Base-by-base conservation (phyloP, 2,888 invertebrate species). In the Lucinisca nassula region DNA sequence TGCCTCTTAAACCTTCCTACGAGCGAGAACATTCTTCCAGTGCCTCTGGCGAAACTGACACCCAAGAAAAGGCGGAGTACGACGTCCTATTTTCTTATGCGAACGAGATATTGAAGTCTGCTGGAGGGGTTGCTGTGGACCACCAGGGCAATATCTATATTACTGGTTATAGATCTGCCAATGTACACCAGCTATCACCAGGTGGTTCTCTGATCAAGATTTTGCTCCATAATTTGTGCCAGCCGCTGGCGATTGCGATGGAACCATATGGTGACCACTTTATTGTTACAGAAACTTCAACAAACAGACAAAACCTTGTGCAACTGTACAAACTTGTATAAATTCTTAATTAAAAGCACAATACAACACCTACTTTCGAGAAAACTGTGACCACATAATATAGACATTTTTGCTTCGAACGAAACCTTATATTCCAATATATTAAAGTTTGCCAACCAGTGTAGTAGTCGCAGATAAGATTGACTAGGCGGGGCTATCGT, bases 131-230 rank as follows among this genome's bases (percentile, higher is more conserved):
- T 0, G 86, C 88, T 1, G 86, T 85, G 8, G 90, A 90, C 73
- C 88, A 90, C 79, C 88, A 90, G 61, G 90, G 90, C 12, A 90
- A 90, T 81, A 88, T 90, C 55, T 90, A 90, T 55, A 85, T 90
- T 30, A 78, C 88, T 0, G 90, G 90, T 24, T 90, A 90, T 30
- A 73, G 90, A 24, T 90, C 90, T 0, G 45, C 86, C 0, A 90
- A 90, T 61, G 72, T 90, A 10, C 90, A 90, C 70, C 90, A 90
- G 45, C 80, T 90, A 30, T 87, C 88, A 12, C 88, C 82, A 38
- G 90, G 88, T 49, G 90, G 90, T 8, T 77, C 87, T 17, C 79
- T 88, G 24, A 86, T 88, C 14, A 90, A 90, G 67, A 88, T 88
- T 17, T n/a, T 88, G 17, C 81, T 90, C 1, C 87, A 90, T 21